Percentiles rank a stretch among this genome's conserved stretches.
Conservation (phyloP, 23 tunicate species). For the Halocynthia aurantium region DNA sequence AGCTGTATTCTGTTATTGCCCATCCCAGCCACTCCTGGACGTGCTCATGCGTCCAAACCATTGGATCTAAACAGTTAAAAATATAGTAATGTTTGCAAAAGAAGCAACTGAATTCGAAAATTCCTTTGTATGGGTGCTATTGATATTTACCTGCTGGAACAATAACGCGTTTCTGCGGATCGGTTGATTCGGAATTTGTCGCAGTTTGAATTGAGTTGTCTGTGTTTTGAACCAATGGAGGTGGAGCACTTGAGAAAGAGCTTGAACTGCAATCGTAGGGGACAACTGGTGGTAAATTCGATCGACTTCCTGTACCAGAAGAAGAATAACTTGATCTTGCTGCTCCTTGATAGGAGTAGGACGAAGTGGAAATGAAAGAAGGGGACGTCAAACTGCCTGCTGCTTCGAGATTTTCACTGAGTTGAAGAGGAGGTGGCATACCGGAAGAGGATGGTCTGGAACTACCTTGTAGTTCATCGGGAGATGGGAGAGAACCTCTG, state of each 20-base stretch:
- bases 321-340: too few species aligned
- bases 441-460: neutral
- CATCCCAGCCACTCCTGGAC: constrained; percentile 93
- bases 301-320: too few species aligned
- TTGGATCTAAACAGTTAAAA: constrained; percentile 40
- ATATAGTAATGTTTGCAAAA: neutral
- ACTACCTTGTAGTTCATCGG: too few species aligned
- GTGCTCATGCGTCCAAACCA: constrained; percentile 71
- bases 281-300: too few species aligned
- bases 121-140: neutral
- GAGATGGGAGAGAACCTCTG: too few species aligned
- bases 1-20: constrained; percentile 78
- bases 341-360: neutral
- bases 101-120: neutral
- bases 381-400: constrained; percentile 23
- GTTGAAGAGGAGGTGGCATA: constrained; percentile 12
- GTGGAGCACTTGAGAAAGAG: too few species aligned
- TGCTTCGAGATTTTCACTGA: constrained; percentile 14
- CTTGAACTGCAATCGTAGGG: too few species aligned
- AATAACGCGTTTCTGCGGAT: constrained; percentile 57
- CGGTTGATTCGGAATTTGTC: constrained; percentile 27
- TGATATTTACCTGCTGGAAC: constrained; percentile 83
- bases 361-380: constrained; percentile 2
- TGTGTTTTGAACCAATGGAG: too few species aligned
- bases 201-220: too few species aligned